Evolutionary conservation across 2,888 invertebrate genomes (phyloP).

Genomic region (Mesorhabditis spiculigera): DNA sequence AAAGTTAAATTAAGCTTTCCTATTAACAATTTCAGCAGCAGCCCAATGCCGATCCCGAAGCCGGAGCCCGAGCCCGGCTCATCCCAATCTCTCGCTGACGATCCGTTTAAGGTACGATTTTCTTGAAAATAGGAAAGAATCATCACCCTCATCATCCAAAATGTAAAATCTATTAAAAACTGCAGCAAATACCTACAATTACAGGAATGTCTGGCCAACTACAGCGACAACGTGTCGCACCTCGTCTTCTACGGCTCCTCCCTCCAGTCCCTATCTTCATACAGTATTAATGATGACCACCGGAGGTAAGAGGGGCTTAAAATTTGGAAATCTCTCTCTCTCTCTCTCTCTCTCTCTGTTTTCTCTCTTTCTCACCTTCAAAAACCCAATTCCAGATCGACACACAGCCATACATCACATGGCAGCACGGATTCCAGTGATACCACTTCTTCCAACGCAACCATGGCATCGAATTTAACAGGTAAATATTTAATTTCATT

Average conservation of each 20-base stretch:
- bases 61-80: slow-evolving; percentile 11
- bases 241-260: slow-evolving; percentile 41
- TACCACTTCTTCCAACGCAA: not conserved
- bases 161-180: not conserved
- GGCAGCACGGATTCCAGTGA: not conserved
- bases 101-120: slow-evolving; percentile 27
- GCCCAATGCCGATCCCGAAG: slow-evolving; percentile 16
- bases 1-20: slow-evolving; percentile 9
- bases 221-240: slow-evolving; percentile 41
- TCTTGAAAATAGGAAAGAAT: not conserved
- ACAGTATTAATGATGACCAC: slow-evolving; percentile 4
- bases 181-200: not conserved
- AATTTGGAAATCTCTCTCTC: no score
- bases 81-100: slow-evolving; percentile 21
- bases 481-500: no score
- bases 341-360: no score
- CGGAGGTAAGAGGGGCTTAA: not conserved
- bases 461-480: not conserved
- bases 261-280: slow-evolving; percentile 31
- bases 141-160: not conserved
- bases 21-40: slow-evolving; percentile 12
- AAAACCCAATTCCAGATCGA: not conserved
- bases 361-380: no score
- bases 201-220: slow-evolving; percentile 35
- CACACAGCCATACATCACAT: slow-evolving; percentile 1